These are phyloP conservation scores for Steromphala cineraria DNA, from an alignment of 2,888 invertebrate genomes.

Conservation along the genomic window DNA sequence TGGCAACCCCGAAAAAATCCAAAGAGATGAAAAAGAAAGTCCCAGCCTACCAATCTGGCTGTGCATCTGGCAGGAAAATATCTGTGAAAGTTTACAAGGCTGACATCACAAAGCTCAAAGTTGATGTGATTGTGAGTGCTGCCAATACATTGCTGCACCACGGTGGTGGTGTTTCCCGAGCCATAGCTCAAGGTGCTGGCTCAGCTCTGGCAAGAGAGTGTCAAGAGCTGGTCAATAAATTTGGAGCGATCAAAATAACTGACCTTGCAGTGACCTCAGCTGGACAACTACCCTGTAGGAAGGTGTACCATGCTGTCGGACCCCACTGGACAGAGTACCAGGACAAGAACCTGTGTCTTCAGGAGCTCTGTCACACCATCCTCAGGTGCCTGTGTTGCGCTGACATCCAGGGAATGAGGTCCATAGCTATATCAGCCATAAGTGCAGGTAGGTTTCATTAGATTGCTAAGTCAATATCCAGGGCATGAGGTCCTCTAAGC, in stretches of 20 bases:
- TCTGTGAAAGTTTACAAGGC: slow-evolving; percentile 30
- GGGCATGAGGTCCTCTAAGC: slow-evolving; percentile 32
- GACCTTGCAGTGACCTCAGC: slow-evolving; percentile 36
- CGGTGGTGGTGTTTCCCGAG: slow-evolving; percentile 53
- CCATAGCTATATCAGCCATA: slow-evolving; percentile 50
- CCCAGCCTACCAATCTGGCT: no score
- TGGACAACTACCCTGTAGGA: slow-evolving; percentile 32
- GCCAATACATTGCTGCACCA: slow-evolving; percentile 55
- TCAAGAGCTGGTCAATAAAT: background rate
- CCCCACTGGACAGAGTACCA: slow-evolving; percentile 40
- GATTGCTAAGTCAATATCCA: no score
- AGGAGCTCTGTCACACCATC: slow-evolving; percentile 41
- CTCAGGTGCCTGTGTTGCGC: slow-evolving; percentile 39
- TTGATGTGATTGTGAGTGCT: slow-evolving; percentile 59
- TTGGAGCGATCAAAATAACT: background rate
- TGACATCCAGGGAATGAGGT: background rate
- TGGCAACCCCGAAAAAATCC: no score
- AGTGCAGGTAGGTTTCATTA: slow-evolving; percentile 41
- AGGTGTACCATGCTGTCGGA: slow-evolving; percentile 43
- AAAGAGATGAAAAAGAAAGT: no score
- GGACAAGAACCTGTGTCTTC: slow-evolving; percentile 42
- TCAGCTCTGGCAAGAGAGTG: background rate
- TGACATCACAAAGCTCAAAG: slow-evolving; percentile 46
- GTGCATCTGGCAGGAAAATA: background rate
- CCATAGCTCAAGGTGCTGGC: slow-evolving; percentile 45